Evolutionary conservation across 1,140 invertebrate species (phyloP), one percentile per base, ranked within the genome.

Genomic region (Bombus waltoni): DNA sequence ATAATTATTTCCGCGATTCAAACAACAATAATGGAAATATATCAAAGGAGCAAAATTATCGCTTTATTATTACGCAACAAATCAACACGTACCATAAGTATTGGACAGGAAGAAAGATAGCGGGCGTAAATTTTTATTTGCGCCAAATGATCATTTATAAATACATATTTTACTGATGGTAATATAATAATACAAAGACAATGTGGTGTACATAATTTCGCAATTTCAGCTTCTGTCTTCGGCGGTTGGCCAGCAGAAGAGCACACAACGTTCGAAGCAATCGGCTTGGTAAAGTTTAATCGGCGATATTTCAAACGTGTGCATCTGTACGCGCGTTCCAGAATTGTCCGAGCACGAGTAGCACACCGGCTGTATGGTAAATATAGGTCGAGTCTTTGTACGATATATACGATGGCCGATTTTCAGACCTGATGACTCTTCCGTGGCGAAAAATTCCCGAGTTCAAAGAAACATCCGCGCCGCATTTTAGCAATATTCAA

Each of bases 371-470:
- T 62, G n/a, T 38, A 38, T 38, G 38, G 13, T 10, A 57, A 77
- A 77, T 77, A 77, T 77, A 77, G 75, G 75, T 77, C 75, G 57
- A 77, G 75, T 62, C 75, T 77, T 62, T 77, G 75, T 62, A 40
- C 25, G 8, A 62, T 62, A 10, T 77, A 47, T 77, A 62, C 38
- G 57, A 11, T 40, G 57, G 57, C 15, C 57, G 75, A 77, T 77
- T 77, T 77, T 77, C 75, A 38, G 59, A 76, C 11, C 47, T 76
- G 74, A 40, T 76, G 74, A 53, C 25, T 59, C 35, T 15, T 59
- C 53, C 35, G 35, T 53, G 28, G 53, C 25, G 38, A 77, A 77
- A 77, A 77, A 77, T 62, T 15, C 8, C 59, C 28, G 10, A 11
- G 57, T 40, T 62, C 75, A 77, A 77, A 77, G 75, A 77, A 62